These are phyloP conservation scores for Drosophila teissieri DNA, from an alignment of 1,140 invertebrate species.

Conservation along the genomic window DNA sequence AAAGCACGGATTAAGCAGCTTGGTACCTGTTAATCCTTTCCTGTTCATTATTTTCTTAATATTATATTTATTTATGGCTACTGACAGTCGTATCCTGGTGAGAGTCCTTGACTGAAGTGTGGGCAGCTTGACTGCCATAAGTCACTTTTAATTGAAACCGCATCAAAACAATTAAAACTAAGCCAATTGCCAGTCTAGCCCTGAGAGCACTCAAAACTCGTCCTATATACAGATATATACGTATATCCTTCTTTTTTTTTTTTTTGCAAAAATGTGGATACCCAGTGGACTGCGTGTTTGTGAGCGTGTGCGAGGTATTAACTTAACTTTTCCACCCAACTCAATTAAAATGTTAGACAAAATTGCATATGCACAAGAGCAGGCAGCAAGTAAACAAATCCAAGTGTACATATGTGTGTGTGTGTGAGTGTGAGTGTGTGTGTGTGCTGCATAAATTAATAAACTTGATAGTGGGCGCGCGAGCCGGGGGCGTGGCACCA, in stretches of 20 bases:
- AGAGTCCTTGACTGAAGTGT: constrained; percentile 29
- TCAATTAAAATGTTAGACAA: constrained; percentile 78
- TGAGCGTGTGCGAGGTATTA: constrained; percentile 49
- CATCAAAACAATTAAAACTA: constrained; percentile 78
- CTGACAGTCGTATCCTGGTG: constrained; percentile 43
- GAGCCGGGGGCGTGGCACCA: not conserved
- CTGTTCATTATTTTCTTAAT: no score
- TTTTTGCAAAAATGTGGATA: constrained; percentile 11
- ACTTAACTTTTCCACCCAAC: constrained; percentile 76
- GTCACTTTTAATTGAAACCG: constrained; percentile 79
- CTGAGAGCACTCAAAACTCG: not conserved
- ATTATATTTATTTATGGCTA: constrained; percentile 19
- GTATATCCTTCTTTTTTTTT: not conserved
- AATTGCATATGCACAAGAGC: constrained; percentile 73
- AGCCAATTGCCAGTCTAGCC: constrained; percentile 27
- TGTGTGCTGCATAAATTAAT: constrained; percentile 76
- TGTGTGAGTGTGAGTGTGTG: constrained; percentile 20
- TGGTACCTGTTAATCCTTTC: no score
- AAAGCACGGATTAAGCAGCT: no score
- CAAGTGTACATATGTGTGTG: constrained; percentile 13
- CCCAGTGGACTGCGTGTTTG: constrained; percentile 11
- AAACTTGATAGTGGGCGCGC: constrained; percentile 63
- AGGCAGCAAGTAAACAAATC: constrained; percentile 50
- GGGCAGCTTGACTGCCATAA: constrained; percentile 20
- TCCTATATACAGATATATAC: not conserved